Evolutionary conservation across 1,140 invertebrate genomes (phyloP).

Genomic region (Eriocheir sinensis): DNA sequence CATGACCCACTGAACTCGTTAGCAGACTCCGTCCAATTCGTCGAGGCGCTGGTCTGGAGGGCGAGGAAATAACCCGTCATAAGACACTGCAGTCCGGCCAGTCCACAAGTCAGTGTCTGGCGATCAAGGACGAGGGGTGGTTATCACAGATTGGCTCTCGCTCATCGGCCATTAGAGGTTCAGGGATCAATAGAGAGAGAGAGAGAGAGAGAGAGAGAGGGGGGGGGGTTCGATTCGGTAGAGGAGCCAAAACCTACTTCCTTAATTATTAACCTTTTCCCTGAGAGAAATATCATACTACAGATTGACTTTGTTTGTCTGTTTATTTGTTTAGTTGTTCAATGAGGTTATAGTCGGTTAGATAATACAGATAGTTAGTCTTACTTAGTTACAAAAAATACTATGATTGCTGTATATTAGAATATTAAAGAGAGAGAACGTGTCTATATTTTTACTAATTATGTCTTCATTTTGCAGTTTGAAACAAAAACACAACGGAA

Average conservation of each 20-base stretch:
- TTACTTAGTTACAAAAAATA: too few species aligned
- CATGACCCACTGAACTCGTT: background rate
- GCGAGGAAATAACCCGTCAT: background rate
- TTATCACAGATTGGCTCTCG: constrained; percentile 15
- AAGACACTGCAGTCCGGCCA: background rate
- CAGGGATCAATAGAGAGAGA: constrained; percentile 12
- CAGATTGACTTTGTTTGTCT: background rate
- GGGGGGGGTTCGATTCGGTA: background rate
- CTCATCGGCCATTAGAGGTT: constrained; percentile 2
- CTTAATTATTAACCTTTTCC: background rate
- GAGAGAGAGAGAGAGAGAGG: too few species aligned
- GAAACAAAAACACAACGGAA: too few species aligned
- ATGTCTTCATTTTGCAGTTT: too few species aligned
- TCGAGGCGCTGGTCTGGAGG: background rate
- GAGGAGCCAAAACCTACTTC: background rate
- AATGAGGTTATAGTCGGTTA: too few species aligned
- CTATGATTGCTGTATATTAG: too few species aligned
- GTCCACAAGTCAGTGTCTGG: background rate
- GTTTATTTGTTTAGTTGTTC: too few species aligned
- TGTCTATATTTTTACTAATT: too few species aligned
- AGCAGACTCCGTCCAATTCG: background rate
- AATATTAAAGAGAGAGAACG: too few species aligned
- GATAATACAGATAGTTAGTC: too few species aligned
- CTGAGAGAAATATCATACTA: background rate
- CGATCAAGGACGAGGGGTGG: background rate